phyloP scores from a whole-genome alignment of 2,888 invertebrate species.

The Acrobasis suavella region DNA sequence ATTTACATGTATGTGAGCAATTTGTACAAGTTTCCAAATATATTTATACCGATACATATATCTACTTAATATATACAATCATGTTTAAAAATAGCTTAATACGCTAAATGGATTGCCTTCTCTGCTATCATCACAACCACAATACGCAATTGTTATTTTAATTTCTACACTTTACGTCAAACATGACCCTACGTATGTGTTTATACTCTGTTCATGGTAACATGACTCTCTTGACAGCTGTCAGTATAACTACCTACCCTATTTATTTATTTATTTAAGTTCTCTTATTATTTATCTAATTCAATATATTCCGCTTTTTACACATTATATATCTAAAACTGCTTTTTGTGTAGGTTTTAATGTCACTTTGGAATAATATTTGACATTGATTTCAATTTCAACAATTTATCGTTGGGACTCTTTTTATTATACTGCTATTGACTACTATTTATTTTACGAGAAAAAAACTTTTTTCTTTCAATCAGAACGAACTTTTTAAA shows the following conservation, averaged over 20 bases:
- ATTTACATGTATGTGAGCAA: conserved; percentile 77
- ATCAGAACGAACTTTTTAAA: not conserved
- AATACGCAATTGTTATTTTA: conserved; percentile 66
- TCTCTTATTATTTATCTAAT: no score
- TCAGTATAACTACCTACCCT: not conserved
- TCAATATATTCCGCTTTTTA: no score
- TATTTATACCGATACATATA: conserved; percentile 66
- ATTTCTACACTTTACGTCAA: conserved; percentile 36
- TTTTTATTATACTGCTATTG: no score
- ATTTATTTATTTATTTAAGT: no score
- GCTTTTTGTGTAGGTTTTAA: not conserved
- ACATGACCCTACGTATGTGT: conserved; percentile 36
- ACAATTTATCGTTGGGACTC: not conserved
- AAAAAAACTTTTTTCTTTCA: not conserved
- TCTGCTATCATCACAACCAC: conserved; percentile 80
- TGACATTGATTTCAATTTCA: not conserved
- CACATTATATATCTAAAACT: no score
- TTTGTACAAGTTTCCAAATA: conserved; percentile 81
- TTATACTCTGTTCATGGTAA: conserved; percentile 19
- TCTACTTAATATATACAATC: conserved; percentile 68
- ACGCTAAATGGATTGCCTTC: conserved; percentile 75
- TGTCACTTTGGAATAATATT: not conserved
- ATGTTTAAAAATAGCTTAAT: conserved; percentile 42
- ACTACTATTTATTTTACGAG: no score
- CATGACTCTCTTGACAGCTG: conserved; percentile 24